Evolutionary conservation across 2,888 invertebrate genomes (phyloP).

Genomic region (Drosophila koepferae): DNA sequence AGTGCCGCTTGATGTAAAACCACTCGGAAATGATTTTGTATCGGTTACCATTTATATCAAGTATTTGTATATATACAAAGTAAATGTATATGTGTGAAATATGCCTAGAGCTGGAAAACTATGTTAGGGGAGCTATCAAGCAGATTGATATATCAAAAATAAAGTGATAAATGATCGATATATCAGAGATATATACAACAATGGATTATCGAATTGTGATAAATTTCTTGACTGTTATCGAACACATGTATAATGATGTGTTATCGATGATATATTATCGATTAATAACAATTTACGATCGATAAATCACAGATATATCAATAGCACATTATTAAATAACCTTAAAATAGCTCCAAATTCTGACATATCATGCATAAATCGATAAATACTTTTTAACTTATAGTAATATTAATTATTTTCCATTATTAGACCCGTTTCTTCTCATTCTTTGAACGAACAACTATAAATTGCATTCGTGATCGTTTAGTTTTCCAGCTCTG

Average conservation of each 20-base stretch:
- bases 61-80: conserved; percentile 33
- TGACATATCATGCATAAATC: conserved; percentile 6
- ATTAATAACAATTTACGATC: background rate
- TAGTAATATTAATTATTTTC: background rate
- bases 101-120: conserved; percentile 42
- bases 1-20: conserved; percentile 32
- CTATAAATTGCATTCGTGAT: background rate
- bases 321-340: background rate
- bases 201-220: background rate
- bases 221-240: background rate
- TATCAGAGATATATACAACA: background rate
- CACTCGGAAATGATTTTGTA: conserved; percentile 38
- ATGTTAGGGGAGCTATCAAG: background rate
- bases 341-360: background rate
- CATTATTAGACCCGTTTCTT: background rate
- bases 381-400: background rate
- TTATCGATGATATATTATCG: conserved; percentile 6
- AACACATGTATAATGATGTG: background rate
- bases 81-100: conserved; percentile 24
- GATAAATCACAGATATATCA: background rate
- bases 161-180: background rate
- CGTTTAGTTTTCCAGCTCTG: conserved; percentile 35
- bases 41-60: conserved; percentile 16
- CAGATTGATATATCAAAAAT: background rate
- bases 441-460: background rate